These are phyloP conservation scores for Trachurus trachurus DNA, from an alignment of 2,797 vertebrate genomes.

Conservation along the genomic window DNA sequence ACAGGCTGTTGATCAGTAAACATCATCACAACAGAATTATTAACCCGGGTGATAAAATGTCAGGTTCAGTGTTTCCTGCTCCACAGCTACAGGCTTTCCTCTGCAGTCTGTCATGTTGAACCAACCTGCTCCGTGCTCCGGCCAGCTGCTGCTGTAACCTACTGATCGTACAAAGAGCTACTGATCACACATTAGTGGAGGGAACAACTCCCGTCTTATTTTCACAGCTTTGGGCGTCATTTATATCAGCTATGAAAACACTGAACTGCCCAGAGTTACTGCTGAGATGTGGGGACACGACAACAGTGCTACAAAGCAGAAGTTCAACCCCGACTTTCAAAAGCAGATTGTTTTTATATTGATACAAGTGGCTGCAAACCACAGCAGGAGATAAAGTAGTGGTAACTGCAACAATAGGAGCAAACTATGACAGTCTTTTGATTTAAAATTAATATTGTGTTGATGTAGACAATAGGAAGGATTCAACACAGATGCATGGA, in stretches of 20 bases:
- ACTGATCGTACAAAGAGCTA: neutral
- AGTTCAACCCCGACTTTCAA: neutral
- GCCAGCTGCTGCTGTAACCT: no score
- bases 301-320: neutral
- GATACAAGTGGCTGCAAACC: neutral
- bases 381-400: neutral
- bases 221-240: no score
- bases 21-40: slow-evolving; percentile 8
- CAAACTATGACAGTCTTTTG: neutral
- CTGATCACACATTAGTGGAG: neutral
- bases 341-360: neutral
- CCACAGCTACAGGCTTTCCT: neutral
- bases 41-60: neutral
- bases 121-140: no score
- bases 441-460: neutral
- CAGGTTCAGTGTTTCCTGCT: neutral
- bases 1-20: slow-evolving; percentile 28
- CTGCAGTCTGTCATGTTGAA: neutral
- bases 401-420: neutral
- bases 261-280: neutral
- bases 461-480: neutral
- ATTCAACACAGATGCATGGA: neutral
- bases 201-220: neutral
- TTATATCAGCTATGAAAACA: neutral
- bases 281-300: neutral